Percentiles rank a stretch among this genome's conserved stretches.
Conservation (phyloP, 2,113 vertebrate species). For the Cephalopholis sonnerati region DNA sequence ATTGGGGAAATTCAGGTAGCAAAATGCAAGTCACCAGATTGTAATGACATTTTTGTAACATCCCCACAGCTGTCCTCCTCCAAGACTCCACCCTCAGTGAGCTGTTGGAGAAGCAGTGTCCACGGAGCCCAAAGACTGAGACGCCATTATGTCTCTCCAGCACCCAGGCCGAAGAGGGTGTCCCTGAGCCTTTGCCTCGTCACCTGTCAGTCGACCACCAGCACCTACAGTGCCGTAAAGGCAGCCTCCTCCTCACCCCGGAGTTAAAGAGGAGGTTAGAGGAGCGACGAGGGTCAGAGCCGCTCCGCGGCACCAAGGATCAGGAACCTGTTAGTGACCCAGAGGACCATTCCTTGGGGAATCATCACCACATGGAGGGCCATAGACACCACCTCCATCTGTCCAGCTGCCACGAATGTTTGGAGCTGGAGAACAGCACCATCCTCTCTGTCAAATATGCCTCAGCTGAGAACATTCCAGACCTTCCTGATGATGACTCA, state of each 20-base stretch:
- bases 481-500: constrained; percentile 85
- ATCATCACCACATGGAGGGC: constrained; percentile 76
- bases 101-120: constrained; percentile 58
- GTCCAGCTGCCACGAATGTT: constrained; percentile 93
- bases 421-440: constrained; percentile 94
- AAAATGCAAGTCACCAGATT: not conserved
- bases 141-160: not conserved
- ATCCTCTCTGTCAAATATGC: constrained; percentile 92
- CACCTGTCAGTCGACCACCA: not conserved
- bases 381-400: constrained; percentile 88
- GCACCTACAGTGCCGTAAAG: constrained; percentile 37
- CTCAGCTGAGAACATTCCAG: constrained; percentile 91
- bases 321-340: not conserved
- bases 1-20: too few relatives aligned
- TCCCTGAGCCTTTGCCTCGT: constrained; percentile 1
- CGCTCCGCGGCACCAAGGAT: constrained; percentile 20
- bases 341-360: constrained; percentile 24
- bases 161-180: not conserved
- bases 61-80: constrained; percentile 87
- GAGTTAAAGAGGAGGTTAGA: constrained; percentile 42
- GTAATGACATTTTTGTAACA: not conserved
- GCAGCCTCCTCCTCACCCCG: constrained; percentile 47
- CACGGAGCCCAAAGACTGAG: constrained; percentile 10
- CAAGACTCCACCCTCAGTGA: constrained; percentile 83
- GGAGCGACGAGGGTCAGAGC: constrained; percentile 69